A percentile compares a stretch with the other conserved stretches of the same genome.
Conservation (phyloP, 2,888 invertebrate species). For the Drosophila eohydei region DNA sequence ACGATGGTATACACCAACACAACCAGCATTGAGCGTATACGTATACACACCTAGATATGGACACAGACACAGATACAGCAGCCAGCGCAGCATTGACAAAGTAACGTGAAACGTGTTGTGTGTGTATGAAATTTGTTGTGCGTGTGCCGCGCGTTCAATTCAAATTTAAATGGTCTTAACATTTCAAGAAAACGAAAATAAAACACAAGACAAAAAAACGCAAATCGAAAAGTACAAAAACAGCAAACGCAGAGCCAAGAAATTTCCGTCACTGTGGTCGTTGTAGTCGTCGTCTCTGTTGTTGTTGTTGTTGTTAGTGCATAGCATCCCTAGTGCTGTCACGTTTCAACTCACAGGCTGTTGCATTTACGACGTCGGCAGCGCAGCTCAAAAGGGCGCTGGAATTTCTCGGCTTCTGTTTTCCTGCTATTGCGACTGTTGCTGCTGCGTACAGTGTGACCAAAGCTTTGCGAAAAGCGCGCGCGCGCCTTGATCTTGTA, state of each 20-base stretch:
- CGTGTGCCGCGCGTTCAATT: conserved; percentile 40
- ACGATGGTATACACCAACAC: conserved; percentile 57
- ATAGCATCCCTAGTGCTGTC: conserved; percentile 64
- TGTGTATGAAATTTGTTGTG: conserved; percentile 27
- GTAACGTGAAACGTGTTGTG: conserved; percentile 54
- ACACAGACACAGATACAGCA: conserved; percentile 39
- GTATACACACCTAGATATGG: conserved; percentile 36
- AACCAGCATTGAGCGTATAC: conserved; percentile 56
- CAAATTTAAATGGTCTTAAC: conserved; percentile 33
- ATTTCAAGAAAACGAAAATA: conserved; percentile 17
- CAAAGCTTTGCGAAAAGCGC: conserved; percentile 39
- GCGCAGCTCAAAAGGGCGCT: conserved; percentile 59
- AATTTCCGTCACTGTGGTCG: conserved; percentile 36
- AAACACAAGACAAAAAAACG: conserved; percentile 11
- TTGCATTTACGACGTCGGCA: conserved; percentile 47
- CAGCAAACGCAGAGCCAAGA: conserved; percentile 30
- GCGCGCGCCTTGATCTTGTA: conserved; percentile 31
- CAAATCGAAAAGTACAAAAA: conserved; percentile 33
- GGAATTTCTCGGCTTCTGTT: conserved; percentile 57
- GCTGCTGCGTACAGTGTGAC: conserved; percentile 45
- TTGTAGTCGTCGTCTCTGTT: conserved; percentile 5
- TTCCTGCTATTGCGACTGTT: conserved; percentile 3
- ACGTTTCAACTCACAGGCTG: conserved; percentile 49
- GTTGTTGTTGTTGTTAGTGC: conserved; percentile 34
- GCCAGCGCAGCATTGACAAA: conserved; percentile 42